These are phyloP conservation scores for Calycopis cecrops DNA, from an alignment of 1,140 invertebrate species.

Conservation along the genomic window DNA sequence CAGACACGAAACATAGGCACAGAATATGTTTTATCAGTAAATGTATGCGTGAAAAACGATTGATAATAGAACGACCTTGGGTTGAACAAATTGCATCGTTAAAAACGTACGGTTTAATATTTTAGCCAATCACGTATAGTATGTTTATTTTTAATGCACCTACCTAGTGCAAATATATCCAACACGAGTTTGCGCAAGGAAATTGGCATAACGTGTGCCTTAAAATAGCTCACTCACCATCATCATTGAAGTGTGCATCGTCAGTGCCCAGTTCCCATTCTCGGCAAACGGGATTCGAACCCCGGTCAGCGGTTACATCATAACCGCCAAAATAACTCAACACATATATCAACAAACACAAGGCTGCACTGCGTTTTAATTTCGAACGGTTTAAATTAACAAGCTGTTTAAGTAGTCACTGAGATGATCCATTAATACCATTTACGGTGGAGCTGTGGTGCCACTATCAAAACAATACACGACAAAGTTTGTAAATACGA, in stretches of 20 bases:
- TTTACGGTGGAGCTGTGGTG: slow-evolving; percentile 26
- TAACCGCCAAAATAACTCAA: slow-evolving; percentile 59
- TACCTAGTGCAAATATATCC: neutral
- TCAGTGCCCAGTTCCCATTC: slow-evolving; percentile 39
- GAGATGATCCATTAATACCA: slow-evolving; percentile 28
- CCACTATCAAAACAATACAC: slow-evolving; percentile 52
- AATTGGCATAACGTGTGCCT: slow-evolving; percentile 21
- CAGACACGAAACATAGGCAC: neutral
- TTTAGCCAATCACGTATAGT: neutral
- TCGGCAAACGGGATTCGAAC: slow-evolving; percentile 46
- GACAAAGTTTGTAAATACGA: slow-evolving; percentile 70
- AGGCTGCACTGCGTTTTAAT: slow-evolving; percentile 38
- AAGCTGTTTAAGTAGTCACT: slow-evolving; percentile 18
- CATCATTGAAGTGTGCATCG: slow-evolving; percentile 68
- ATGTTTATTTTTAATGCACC: slow-evolving; percentile 7
- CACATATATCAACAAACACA: slow-evolving; percentile 49
- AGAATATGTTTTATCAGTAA: neutral
- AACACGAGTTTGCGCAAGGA: slow-evolving; percentile 13
- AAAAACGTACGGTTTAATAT: neutral
- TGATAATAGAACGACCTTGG: slow-evolving; percentile 1
- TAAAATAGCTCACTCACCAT: slow-evolving; percentile 50
- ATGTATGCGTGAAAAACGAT: slow-evolving; percentile 4
- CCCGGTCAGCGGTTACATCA: slow-evolving; percentile 61
- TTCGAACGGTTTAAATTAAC: slow-evolving; percentile 12
- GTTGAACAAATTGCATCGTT: neutral